Evolutionary conservation across 2,113 vertebrate genomes (phyloP), one percentile per base, ranked within the genome.

Genomic region (Helogale parvula): DNA sequence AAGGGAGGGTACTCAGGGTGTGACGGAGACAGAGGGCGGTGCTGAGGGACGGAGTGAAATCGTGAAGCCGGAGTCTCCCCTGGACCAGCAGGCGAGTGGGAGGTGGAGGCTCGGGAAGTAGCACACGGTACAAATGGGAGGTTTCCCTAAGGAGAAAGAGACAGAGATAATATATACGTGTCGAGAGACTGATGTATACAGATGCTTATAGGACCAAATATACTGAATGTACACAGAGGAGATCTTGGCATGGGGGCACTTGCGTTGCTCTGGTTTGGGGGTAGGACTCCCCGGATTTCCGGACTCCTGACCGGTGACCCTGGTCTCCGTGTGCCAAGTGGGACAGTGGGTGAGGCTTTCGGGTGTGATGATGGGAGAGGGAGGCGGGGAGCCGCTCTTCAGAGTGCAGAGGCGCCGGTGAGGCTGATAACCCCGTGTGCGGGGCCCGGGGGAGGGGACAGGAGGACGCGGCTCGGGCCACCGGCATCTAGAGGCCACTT

Each of bases 131-230:
- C 47, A 86, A 80, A 95, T 81, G 57, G 96, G 80, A 96, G 65
- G 74, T 92, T 97, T 98, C 97, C 95, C 72, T 97, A 97, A 96
- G 85, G 54, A 97, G 85, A 95, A 96, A 94, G 71, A 92, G 95
- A 92, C 66, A 96, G 96, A 98, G 77, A 92, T 96, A 81, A 97
- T 97, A 97, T 96, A 97, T 96, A 90, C 52, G 83, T 19, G 31
- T 17, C 96, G 0, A 96, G 23, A 94, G 31, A 90, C 88, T 50
- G 91, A 90, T 92, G 57, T 91, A 95, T 77, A 94, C 76, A 94
- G 63, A 90, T 95, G 84, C 96, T 96, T 69, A 92, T 96, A 97
- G 66, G 15, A 47, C 50, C 85, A 94, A 72, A 93, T 85, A 93
- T 77, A 82, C 38, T 95, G 89, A 94, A 74, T 97, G 88, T 97